A percentile compares a stretch with the other conserved stretches of the same genome.
Conservation (phyloP, 2,113 vertebrate genomes). For the Chinchilla lanigera region DNA sequence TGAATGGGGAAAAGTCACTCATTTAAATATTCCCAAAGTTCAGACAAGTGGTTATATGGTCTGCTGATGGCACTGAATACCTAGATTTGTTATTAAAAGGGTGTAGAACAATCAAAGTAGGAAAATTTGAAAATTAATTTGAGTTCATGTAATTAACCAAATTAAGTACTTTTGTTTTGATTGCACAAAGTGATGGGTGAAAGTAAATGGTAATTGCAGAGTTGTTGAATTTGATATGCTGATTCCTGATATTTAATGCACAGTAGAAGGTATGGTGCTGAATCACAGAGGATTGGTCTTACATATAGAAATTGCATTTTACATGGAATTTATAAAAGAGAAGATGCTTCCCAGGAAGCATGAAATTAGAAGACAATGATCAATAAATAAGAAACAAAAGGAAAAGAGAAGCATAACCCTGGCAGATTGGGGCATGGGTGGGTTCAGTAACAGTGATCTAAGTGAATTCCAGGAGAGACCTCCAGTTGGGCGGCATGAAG, state of each 20-base stretch:
- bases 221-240: neutral
- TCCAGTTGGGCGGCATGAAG: neutral
- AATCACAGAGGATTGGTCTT: neutral
- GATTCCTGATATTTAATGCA: neutral
- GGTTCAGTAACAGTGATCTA: neutral
- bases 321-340: neutral
- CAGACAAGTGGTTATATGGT: neutral
- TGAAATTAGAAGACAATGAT: neutral
- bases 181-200: neutral
- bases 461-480: neutral
- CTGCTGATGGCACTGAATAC: neutral
- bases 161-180: neutral
- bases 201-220: neutral
- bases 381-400: neutral
- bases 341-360: neutral
- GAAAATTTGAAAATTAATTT: neutral
- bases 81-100: neutral
- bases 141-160: neutral
- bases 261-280: neutral
- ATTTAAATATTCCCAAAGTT: neutral
- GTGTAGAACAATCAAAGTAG: neutral
- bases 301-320: neutral
- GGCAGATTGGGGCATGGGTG: neutral
- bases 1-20: neutral
- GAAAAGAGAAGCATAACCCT: neutral